Evolutionary conservation across 2,113 vertebrate species (phyloP).

Genomic region (Onychorhynchus coronatus): DNA sequence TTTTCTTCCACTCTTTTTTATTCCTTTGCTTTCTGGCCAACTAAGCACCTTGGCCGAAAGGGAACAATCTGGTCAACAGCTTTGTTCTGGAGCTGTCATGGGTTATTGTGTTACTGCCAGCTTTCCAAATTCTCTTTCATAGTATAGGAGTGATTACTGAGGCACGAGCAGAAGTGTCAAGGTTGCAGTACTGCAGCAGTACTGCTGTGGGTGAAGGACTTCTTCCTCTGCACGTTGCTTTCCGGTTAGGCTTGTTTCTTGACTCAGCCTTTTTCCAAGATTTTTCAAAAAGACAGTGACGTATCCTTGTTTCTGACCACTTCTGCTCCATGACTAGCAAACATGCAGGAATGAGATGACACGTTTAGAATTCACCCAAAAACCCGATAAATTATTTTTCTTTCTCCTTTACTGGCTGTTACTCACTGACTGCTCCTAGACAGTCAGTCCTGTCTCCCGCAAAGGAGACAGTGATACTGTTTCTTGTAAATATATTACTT

Average conservation of each 20-base stretch:
- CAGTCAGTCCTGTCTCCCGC: background rate
- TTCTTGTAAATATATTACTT: background rate
- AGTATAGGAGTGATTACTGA: background rate
- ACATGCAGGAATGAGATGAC: background rate
- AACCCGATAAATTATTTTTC: background rate
- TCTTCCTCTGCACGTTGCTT: background rate
- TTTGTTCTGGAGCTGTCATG: background rate
- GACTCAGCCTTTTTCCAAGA: background rate
- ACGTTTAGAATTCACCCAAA: background rate
- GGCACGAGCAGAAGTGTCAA: accelerated
- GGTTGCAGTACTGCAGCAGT: background rate
- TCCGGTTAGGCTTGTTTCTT: background rate
- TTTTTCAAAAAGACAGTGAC: background rate
- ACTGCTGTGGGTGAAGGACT: background rate
- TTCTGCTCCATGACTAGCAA: background rate
- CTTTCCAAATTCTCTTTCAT: background rate
- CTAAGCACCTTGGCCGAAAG: background rate
- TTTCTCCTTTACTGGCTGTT: background rate
- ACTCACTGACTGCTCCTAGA: background rate
- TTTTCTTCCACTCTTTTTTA: background rate
- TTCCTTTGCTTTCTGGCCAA: background rate
- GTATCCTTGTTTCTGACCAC: background rate
- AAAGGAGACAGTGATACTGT: background rate
- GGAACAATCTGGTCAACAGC: background rate
- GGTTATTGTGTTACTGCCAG: background rate